Evolutionary conservation across 1,140 invertebrate species (phyloP), one percentile per base, ranked within the genome.

Genomic region (Mylabris phalerata): DNA sequence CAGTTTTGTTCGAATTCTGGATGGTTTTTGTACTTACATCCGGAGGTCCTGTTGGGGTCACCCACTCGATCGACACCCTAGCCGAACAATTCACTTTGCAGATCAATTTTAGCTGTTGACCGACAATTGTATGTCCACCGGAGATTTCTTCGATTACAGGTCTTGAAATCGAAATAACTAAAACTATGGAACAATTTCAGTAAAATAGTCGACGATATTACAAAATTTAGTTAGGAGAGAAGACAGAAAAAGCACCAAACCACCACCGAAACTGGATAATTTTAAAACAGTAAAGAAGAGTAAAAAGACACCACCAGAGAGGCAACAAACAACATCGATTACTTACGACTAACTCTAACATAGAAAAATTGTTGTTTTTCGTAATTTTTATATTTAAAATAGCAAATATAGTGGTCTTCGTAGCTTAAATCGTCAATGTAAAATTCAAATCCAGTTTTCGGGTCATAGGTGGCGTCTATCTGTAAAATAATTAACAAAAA

Each of bases 391-490:
- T 64, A 63, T 60, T 67, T 62, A 64, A 80, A 79, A 39, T 56
- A 62, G 70, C 83, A 85, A 56, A 9, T 54, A 59, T 68, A 67
- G 75, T 78, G 27, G 51, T 65, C 63, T 65, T 70, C 71, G 67
- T 78, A 71, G 48, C 66, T 71, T 4, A 82, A 50, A 50, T 68
- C 67, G 45, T 77, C 63, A 49, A 75, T 75, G 68, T 71, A 70
- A 64, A 84, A 65, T 47, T 70, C 75, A 69, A 81, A 83, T 65
- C 84, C 84, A 64, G 79, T 64, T 72, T 78, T 82, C 13, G 82
- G 80, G 75, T 81, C 75, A 70, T 78, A 84, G n/a, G 69, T 72
- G 40, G 68, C 50, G 62, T 69, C 71, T 50, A 65, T 68, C 50
- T 75, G 61, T 65, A 75, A 62, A 71, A 69, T 32, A 5, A 7